phyloP scores from a whole-genome alignment of 2,797 vertebrate genomes.

The Buceros bicornis region DNA sequence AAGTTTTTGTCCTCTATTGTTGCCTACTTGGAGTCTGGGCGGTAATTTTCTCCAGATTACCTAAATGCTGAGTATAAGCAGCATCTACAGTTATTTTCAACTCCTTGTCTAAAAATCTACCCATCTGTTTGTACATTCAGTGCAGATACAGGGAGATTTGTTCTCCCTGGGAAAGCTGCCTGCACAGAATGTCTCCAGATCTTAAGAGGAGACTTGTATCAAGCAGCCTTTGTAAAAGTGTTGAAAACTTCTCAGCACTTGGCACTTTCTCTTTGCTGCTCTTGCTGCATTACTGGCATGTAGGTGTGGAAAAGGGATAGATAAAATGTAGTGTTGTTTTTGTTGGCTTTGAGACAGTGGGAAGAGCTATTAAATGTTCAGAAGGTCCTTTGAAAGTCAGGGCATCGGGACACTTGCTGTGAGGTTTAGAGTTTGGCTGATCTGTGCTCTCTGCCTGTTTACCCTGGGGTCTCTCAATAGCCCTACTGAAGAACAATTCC shows the following conservation, averaged over 20 bases:
- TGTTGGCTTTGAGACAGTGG: conserved; percentile 18
- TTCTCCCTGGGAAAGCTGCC: conserved; percentile 34
- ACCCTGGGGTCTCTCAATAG: neutral
- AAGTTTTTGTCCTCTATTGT: neutral
- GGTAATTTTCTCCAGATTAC: neutral
- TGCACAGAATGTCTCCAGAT: conserved; percentile 20
- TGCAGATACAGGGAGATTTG: neutral
- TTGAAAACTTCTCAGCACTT: conserved; percentile 33
- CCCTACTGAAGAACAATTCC: neutral
- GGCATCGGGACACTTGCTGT: conserved; percentile 2
- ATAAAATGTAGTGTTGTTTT: conserved; percentile 19
- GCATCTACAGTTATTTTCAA: conserved; percentile 9
- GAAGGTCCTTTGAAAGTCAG: conserved; percentile 55
- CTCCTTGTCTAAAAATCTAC: neutral
- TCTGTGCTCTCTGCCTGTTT: neutral
- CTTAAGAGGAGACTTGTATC: conserved; percentile 5
- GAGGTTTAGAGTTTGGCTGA: conserved; percentile 25
- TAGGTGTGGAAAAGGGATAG: conserved; percentile 25
- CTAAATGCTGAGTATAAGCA: neutral
- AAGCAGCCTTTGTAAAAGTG: conserved; percentile 34
- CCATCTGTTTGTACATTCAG: conserved; percentile 33
- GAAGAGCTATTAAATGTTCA: conserved; percentile 43
- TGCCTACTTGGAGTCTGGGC: neutral
- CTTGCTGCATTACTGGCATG: conserved; percentile 37
- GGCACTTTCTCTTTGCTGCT: neutral